These are phyloP conservation scores for Pungitius pungitius DNA, from an alignment of 2,113 vertebrate species.

Conservation along the genomic window DNA sequence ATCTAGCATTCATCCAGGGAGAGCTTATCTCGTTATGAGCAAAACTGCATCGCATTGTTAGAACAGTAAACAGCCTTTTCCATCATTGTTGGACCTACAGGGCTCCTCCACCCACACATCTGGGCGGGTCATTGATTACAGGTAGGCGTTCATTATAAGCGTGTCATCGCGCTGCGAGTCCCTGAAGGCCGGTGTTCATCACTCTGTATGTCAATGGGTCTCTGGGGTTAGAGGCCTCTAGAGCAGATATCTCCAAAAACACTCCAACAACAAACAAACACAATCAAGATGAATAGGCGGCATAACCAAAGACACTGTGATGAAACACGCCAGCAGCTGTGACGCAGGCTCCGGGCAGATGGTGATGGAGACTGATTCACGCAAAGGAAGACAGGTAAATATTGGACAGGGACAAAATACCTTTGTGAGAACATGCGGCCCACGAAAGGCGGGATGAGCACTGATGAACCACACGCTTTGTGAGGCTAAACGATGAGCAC, in stretches of 20 bases:
- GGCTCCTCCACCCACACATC: conserved; percentile 35
- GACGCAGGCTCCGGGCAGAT: background rate
- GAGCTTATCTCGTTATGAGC: conserved; percentile 37
- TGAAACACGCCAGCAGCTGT: conserved; percentile 11
- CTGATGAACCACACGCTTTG: background rate
- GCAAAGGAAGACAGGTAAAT: conserved; percentile 13
- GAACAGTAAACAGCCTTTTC: conserved; percentile 54
- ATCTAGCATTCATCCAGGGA: conserved; percentile 46
- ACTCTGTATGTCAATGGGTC: conserved; percentile 18
- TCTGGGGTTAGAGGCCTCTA: background rate
- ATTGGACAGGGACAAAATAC: background rate
- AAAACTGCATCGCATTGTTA: conserved; percentile 31
- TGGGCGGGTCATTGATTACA: conserved; percentile 57
- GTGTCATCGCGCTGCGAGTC: conserved; percentile 40
- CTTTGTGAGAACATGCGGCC: background rate
- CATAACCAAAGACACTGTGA: conserved; percentile 5
- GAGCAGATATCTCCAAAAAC: background rate
- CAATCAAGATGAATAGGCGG: background rate
- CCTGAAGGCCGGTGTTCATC: conserved; percentile 56
- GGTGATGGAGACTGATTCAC: background rate
- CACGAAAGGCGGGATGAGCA: background rate
- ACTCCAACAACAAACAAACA: background rate
- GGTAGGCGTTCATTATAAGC: conserved; percentile 50
- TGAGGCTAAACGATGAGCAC: conserved; percentile 7
- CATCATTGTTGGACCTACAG: conserved; percentile 21